A percentile compares a stretch with the other conserved stretches of the same genome.
Conservation (phyloP, 37 sponge, comb jelly and placozoan species). For the Haliclona indistincta region DNA sequence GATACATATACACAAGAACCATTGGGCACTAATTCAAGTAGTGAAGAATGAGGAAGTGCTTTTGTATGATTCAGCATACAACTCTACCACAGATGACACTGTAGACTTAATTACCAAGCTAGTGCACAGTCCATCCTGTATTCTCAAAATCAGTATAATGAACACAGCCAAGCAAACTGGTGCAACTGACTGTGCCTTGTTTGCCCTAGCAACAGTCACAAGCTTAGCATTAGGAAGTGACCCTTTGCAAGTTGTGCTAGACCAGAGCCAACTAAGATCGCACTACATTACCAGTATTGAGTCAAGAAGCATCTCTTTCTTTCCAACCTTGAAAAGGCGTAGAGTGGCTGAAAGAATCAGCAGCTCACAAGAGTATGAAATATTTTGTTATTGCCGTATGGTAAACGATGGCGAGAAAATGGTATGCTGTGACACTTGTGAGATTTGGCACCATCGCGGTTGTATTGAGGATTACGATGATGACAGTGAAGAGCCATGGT, state of each 20-base stretch:
- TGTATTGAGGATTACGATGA: too few species aligned
- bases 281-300: too few species aligned
- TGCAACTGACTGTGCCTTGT: too few species aligned
- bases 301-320: neutral
- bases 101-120: conserved; percentile 15
- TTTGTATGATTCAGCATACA: conserved; percentile 31
- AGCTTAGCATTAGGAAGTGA: conserved; percentile 18
- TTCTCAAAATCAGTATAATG: too few species aligned
- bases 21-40: conserved; percentile 28
- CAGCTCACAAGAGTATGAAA: conserved; percentile 7
- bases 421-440: conserved; percentile 46
- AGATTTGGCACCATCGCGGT: too few species aligned
- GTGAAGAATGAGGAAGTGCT: neutral
- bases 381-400: conserved; percentile 44
- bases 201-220: conserved; percentile 27
- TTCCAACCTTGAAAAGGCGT: conserved; percentile 23
- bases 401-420: conserved; percentile 25
- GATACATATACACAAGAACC: conserved; percentile 10
- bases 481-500: neutral
- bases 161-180: too few species aligned
- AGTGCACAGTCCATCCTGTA: neutral
- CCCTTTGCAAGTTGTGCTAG: too few species aligned
- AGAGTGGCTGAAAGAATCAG: conserved; percentile 4
- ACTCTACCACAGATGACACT: conserved; percentile 4
- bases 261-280: too few species aligned